phyloP scores from a whole-genome alignment of 2,888 invertebrate species.

The Fragum sueziense region DNA sequence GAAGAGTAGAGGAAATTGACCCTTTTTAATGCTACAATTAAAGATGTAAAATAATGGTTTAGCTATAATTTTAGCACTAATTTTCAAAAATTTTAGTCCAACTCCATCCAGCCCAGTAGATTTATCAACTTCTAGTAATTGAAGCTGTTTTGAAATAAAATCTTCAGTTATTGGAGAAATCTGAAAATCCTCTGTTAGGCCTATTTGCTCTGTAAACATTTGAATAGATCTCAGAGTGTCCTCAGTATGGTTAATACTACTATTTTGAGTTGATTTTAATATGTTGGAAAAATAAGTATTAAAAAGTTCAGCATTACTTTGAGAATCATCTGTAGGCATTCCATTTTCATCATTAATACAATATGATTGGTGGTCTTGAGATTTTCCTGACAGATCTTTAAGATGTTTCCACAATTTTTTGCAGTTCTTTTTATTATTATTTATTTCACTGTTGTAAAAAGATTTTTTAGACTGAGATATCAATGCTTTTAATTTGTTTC shows the following conservation, averaged over 20 bases:
- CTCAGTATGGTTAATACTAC: neutral
- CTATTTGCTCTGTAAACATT: no score
- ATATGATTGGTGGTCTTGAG: neutral
- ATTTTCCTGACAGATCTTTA: neutral
- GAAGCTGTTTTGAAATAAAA: no score
- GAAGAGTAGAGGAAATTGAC: neutral
- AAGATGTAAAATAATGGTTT: no score
- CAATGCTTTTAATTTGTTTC: neutral
- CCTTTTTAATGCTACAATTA: neutral
- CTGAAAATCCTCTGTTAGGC: no score
- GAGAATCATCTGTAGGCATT: neutral
- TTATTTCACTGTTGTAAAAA: neutral
- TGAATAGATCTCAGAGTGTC: neutral
- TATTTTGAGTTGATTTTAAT: neutral
- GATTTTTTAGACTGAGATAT: neutral
- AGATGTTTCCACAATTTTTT: neutral
- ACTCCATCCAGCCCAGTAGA: neutral
- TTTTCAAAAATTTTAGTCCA: no score
- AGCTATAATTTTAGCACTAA: no score
- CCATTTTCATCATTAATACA: neutral
- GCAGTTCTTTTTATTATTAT: slow-evolving; percentile 14
- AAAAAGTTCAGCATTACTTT: neutral
- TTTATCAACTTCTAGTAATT: neutral
- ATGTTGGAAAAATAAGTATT: neutral
- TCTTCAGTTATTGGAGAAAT: neutral